Evolutionary conservation across 1,140 invertebrate genomes (phyloP).

Genomic region (Eufriesea mexicana): DNA sequence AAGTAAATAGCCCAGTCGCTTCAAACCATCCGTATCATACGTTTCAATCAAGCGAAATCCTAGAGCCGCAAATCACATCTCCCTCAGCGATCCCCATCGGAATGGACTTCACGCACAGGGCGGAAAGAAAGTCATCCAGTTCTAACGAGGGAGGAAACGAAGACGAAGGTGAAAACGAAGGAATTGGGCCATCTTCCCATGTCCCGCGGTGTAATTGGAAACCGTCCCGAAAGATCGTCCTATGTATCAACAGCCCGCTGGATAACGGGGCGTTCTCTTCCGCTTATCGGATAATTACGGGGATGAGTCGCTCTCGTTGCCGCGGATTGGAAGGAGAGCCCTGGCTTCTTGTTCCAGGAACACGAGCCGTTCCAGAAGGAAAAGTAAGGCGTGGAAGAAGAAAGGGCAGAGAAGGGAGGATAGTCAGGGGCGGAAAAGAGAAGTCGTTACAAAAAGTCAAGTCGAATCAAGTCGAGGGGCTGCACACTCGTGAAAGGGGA

Average conservation of each 20-base stretch:
- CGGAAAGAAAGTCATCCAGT: background rate
- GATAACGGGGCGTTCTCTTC: constrained; percentile 60
- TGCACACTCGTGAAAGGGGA: constrained; percentile 67
- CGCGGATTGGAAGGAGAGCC: constrained; percentile 46
- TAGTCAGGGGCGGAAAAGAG: constrained; percentile 57
- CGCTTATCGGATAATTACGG: constrained; percentile 77
- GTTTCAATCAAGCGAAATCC: background rate
- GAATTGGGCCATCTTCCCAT: constrained; percentile 60
- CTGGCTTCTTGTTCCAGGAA: constrained; percentile 6
- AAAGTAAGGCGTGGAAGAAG: constrained; percentile 23
- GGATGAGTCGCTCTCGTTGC: constrained; percentile 56
- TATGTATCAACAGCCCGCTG: constrained; percentile 66
- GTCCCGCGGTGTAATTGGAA: constrained; percentile 71
- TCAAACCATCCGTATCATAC: background rate
- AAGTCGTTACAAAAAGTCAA: constrained; percentile 80
- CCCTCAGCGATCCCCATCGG: no score
- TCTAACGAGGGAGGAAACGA: background rate
- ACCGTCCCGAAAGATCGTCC: constrained; percentile 54
- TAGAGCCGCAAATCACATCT: background rate
- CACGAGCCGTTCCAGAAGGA: constrained; percentile 25
- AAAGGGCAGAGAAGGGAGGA: background rate
- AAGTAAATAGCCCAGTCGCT: no score
- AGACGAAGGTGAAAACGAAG: constrained; percentile 50
- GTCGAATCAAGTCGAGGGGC: constrained; percentile 72
- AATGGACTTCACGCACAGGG: background rate